Conservation (phyloP, 2,797 vertebrate genomes). For the Anguilla anguilla region DNA sequence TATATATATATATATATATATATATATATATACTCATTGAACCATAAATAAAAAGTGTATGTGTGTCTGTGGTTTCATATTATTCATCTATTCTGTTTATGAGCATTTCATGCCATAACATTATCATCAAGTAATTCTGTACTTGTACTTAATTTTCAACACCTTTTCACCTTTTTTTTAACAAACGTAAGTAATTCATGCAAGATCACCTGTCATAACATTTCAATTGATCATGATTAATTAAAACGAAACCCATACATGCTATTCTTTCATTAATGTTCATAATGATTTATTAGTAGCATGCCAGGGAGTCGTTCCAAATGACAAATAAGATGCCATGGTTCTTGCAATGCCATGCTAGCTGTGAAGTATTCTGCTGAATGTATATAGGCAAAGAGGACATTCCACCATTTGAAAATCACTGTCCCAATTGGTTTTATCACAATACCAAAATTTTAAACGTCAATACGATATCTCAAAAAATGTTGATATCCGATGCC, state of each 20-base stretch:
- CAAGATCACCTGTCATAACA: constrained; percentile 71
- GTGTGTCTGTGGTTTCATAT: not conserved
- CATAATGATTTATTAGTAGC: not conserved
- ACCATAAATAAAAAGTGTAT: not conserved
- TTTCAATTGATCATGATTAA: constrained; percentile 77
- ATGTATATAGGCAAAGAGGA: too few species aligned
- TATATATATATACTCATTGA: not conserved
- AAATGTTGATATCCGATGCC: too few species aligned
- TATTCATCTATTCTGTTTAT: not conserved
- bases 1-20: not conserved
- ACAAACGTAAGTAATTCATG: constrained; percentile 73
- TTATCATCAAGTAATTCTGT: not conserved
- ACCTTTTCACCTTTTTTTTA: constrained; percentile 44
- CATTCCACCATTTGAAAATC: too few species aligned
- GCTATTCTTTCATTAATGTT: constrained; percentile 60
- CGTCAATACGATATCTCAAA: too few species aligned
- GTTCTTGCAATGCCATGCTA: not conserved
- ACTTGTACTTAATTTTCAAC: constrained; percentile 21
- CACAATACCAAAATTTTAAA: too few species aligned
- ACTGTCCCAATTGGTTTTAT: too few species aligned
- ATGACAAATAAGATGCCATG: not conserved
- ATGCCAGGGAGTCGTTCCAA: not conserved
- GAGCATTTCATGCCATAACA: constrained; percentile 1
- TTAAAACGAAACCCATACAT: constrained; percentile 64
- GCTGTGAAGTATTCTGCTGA: too few species aligned